Evolutionary conservation across 1,140 invertebrate genomes (phyloP).

Genomic region (Stenopsyche tienmushanensis): DNA sequence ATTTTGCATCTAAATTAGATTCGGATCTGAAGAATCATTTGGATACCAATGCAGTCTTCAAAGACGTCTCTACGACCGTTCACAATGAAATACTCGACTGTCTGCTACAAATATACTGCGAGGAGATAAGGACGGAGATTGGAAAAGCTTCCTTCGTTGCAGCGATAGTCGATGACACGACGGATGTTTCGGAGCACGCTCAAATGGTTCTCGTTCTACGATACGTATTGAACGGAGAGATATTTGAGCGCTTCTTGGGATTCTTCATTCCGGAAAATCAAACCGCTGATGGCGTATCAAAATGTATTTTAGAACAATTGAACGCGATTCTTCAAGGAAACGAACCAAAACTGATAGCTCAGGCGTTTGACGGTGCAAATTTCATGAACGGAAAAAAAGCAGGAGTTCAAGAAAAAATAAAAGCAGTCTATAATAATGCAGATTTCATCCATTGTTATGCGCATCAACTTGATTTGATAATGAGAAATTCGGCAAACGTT

Average conservation of each 20-base stretch:
- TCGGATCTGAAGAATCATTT: not conserved
- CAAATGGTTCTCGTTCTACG: not conserved
- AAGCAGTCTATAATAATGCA: not conserved
- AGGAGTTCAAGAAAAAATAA: not conserved
- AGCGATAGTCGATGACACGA: constrained; percentile 1
- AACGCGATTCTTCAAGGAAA: not conserved
- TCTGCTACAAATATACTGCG: not conserved
- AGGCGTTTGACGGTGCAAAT: not conserved
- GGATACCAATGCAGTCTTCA: not conserved
- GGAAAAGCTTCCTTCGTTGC: not conserved
- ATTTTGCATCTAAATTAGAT: not conserved
- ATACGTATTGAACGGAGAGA: not conserved
- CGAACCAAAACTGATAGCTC: not conserved
- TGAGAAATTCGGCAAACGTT: not conserved
- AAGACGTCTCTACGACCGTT: not conserved
- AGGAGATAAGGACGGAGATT: not conserved
- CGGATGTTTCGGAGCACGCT: constrained; percentile 7
- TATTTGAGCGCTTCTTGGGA: not conserved
- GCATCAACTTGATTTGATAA: not conserved
- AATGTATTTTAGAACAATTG: not conserved
- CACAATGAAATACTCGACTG: not conserved
- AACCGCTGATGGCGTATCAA: not conserved
- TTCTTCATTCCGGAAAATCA: not conserved
- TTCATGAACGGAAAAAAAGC: not conserved
- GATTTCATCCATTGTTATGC: constrained; percentile 1